phyloP scores from a whole-genome alignment of 2,797 vertebrate species.

The Malacoraja senta region DNA sequence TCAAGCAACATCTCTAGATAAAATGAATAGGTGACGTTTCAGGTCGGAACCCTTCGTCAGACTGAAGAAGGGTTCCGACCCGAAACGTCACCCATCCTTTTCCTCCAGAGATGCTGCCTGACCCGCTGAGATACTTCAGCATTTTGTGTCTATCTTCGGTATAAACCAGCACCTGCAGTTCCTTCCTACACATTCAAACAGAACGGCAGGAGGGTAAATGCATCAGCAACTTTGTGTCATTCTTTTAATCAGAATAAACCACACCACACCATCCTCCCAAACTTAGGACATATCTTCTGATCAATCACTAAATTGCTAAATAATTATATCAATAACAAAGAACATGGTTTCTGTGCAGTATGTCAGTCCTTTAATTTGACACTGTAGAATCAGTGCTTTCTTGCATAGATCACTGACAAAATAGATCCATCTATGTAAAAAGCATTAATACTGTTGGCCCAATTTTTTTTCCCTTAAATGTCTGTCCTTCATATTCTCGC shows the following conservation, averaged over 20 bases:
- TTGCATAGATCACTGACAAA: not conserved
- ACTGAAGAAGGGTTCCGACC: too few relatives aligned
- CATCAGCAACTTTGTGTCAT: not conserved
- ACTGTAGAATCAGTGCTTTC: not conserved
- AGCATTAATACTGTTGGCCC: too few relatives aligned
- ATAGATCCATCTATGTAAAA: not conserved
- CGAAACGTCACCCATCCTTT: too few relatives aligned
- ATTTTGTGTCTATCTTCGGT: too few relatives aligned
- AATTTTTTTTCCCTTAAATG: not conserved
- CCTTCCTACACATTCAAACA: too few relatives aligned
- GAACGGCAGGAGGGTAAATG: not conserved
- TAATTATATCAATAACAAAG: not conserved
- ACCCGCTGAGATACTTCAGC: too few relatives aligned
- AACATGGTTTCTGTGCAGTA: not conserved
- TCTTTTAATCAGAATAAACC: not conserved
- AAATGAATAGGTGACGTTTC: too few relatives aligned
- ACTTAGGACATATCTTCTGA: not conserved
- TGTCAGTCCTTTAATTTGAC: not conserved
- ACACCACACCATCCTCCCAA: too few relatives aligned
- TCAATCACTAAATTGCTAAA: not conserved
- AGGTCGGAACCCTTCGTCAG: too few relatives aligned
- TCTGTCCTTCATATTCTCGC: not conserved
- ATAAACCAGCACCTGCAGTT: too few relatives aligned
- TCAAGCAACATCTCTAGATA: too few relatives aligned
- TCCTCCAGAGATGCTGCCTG: too few relatives aligned